Evolutionary conservation across 2,888 invertebrate species (phyloP), one percentile per base, ranked within the genome.

Genomic region (Scaeva pyrastri): DNA sequence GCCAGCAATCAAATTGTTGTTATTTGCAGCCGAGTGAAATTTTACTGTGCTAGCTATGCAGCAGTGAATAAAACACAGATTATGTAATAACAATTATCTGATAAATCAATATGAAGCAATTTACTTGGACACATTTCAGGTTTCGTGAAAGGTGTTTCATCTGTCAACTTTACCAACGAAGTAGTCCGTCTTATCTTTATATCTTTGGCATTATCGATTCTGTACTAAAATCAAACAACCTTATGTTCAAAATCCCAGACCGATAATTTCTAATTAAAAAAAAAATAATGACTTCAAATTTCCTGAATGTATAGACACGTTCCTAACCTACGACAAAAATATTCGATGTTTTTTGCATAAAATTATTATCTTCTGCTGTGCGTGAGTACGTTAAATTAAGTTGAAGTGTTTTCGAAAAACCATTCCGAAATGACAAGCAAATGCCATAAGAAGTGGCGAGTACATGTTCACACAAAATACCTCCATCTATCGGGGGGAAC

Each of bases 221-320:
- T 8, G 21, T 4, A 19, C 1, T 31, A 12, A 66, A 66, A 66
- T 21, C 11, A 19, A 23, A 64, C 36, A 7, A 48, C 19, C 31
- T 6, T 19, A 0, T 36, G 31, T 10, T 45, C 31, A 8, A 14
- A n/a, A 12, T 48, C 36, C 48, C 31, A 66, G 66, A 66, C 66
- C 12, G 36, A 66, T 66, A 66, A 66, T 66, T 36, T 48, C 19
- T 48, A 64, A 66, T 66, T 66, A 19, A 2, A 48, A 31, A 14
- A 19, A 2, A 48, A 31, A 14, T 31, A 48, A 66, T 66, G 12
- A 48, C 6, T 39, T 21, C 39, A 2, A 62, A 43, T 16, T 45
- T 23, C n/a, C n/a, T n/a, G n/a, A n/a, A n/a, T n/a, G n/a, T n/a
- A n/a, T n/a, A n/a, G n/a, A n/a, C n/a, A n/a, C n/a, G n/a, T n/a